These are phyloP conservation scores for Danionella dracula DNA, from an alignment of 2,797 vertebrate genomes.

Conservation along the genomic window DNA sequence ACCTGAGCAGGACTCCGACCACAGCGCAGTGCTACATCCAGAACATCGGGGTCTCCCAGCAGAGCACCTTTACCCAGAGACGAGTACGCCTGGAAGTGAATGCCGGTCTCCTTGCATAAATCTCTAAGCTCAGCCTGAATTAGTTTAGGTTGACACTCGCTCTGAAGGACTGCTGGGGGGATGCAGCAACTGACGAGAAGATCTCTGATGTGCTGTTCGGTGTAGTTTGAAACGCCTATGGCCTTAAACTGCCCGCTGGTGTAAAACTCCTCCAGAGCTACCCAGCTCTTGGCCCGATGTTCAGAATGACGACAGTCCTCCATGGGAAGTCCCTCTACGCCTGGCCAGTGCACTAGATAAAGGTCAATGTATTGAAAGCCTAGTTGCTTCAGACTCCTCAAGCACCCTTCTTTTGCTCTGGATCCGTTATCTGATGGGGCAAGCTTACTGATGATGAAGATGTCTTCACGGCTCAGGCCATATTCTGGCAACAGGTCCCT, in stretches of 20 bases:
- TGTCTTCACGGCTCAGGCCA: slow-evolving; percentile 30
- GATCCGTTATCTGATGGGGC: slow-evolving; percentile 50
- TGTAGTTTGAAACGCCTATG: slow-evolving; percentile 60
- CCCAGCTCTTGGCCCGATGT: slow-evolving; percentile 50
- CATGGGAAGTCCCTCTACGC: slow-evolving; percentile 46
- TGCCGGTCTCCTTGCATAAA: slow-evolving; percentile 39
- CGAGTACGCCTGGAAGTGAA: slow-evolving; percentile 62
- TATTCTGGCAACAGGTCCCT: slow-evolving; percentile 50
- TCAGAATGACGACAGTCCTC: slow-evolving; percentile 43
- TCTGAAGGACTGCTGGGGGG: slow-evolving; percentile 54
- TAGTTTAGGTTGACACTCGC: slow-evolving; percentile 55
- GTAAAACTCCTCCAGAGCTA: slow-evolving; percentile 48
- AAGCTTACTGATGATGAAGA: slow-evolving; percentile 58
- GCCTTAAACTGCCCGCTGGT: slow-evolving; percentile 43
- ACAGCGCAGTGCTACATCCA: slow-evolving; percentile 22
- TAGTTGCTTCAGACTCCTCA: slow-evolving; percentile 47
- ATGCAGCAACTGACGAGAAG: slow-evolving; percentile 43
- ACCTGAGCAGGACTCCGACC: slow-evolving; percentile 50
- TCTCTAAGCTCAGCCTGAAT: slow-evolving; percentile 45
- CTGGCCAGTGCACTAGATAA: slow-evolving; percentile 62
- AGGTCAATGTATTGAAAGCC: slow-evolving; percentile 55
- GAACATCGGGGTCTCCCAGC: slow-evolving; percentile 39
- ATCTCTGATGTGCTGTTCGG: slow-evolving; percentile 45
- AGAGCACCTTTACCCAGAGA: slow-evolving; percentile 56
- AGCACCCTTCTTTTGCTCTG: slow-evolving; percentile 40